Percentiles rank a stretch among this genome's conserved stretches.
These are phyloP conservation scores for Spea multiplicata DNA, from an alignment of 2,113 vertebrate species.

Conservation along the genomic window DNA sequence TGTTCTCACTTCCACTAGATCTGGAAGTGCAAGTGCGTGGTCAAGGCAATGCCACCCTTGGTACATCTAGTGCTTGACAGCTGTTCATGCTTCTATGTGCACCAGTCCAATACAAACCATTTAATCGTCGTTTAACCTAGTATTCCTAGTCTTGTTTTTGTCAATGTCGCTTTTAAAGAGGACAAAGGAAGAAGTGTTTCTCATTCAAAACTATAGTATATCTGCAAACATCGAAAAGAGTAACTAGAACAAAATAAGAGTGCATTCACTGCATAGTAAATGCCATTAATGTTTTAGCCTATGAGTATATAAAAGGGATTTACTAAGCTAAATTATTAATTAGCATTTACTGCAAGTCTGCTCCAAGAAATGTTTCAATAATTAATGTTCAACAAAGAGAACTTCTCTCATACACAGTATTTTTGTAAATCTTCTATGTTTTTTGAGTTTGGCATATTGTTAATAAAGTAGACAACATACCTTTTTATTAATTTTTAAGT, in stretches of 20 bases:
- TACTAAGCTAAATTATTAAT: constrained; percentile 43
- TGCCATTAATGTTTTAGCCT: constrained; percentile 45
- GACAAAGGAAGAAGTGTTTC: too few relatives aligned
- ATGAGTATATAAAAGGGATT: constrained; percentile 45
- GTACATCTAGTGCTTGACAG: too few relatives aligned
- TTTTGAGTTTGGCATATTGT: constrained; percentile 4
- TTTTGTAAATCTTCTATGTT: not conserved
- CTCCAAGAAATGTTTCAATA: constrained; percentile 41
- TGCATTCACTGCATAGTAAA: constrained; percentile 22
- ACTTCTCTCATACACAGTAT: constrained; percentile 21
- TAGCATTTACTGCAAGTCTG: constrained; percentile 43
- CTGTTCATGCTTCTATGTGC: too few relatives aligned
- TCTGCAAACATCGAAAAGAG: not conserved
- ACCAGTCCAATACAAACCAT: too few relatives aligned
- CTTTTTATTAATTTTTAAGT: not conserved
- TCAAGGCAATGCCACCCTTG: too few relatives aligned
- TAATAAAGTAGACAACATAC: not conserved
- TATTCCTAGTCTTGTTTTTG: too few relatives aligned
- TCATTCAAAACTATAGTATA: too few relatives aligned
- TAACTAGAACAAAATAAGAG: constrained; percentile 12
- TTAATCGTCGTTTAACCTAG: too few relatives aligned
- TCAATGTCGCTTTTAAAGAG: too few relatives aligned
- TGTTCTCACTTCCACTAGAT: too few relatives aligned
- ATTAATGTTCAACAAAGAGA: constrained; percentile 35
- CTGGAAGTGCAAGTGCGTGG: too few relatives aligned